Conservation (phyloP, 2,113 vertebrate genomes). For the Tiliqua scincoides region DNA sequence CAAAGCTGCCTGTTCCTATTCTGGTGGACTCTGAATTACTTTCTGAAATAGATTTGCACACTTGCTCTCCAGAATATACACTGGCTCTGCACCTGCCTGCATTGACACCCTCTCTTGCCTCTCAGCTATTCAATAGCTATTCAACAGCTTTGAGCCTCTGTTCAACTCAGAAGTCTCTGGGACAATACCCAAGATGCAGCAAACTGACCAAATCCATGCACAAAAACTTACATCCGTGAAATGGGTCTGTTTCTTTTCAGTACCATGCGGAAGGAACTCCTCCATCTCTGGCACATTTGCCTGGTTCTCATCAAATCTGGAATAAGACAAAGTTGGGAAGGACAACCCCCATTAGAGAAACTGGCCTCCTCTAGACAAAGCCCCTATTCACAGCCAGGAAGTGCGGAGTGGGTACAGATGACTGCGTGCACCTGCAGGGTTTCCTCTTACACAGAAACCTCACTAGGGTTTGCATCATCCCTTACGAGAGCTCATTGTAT, state of each 20-base stretch:
- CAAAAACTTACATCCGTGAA: conserved; percentile 89
- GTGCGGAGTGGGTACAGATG: background rate
- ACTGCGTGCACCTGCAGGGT: background rate
- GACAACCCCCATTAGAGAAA: background rate
- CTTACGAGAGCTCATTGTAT: too few species aligned
- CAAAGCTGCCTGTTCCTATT: background rate
- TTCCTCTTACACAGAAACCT: background rate
- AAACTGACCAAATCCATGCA: background rate
- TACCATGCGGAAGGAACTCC: conserved; percentile 84
- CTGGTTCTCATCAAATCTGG: conserved; percentile 85
- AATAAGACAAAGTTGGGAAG: background rate
- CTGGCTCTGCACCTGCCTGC: background rate
- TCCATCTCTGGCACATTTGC: conserved; percentile 78
- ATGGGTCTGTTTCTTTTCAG: conserved; percentile 85
- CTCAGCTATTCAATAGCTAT: too few species aligned
- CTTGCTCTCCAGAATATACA: background rate
- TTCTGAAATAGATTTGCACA: background rate
- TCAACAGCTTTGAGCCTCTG: background rate
- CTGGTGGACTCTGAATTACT: background rate
- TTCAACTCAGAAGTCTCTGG: background rate
- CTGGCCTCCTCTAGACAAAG: background rate
- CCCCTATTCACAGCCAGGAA: background rate
- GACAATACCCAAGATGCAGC: background rate
- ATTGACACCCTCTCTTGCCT: background rate
- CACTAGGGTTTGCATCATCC: too few species aligned